Conservation (phyloP, 2,797 vertebrate genomes). For the Chanos chanos region DNA sequence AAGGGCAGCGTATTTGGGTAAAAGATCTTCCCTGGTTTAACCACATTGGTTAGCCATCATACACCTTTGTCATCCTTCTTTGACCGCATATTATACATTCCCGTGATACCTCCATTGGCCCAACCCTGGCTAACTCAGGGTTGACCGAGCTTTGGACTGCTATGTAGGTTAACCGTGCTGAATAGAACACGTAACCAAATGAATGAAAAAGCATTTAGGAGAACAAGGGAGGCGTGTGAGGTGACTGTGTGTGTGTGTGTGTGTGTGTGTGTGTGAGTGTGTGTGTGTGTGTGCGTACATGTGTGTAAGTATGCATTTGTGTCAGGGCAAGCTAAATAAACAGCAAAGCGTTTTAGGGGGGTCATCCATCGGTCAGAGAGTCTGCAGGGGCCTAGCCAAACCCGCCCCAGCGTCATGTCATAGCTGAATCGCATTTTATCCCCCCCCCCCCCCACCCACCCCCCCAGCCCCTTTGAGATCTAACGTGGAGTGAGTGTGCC, state of each 20-base stretch:
- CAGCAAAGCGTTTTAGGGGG: slow-evolving; percentile 55
- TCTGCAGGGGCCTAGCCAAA: too few species aligned
- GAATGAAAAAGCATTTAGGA: slow-evolving; percentile 56
- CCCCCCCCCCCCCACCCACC: too few species aligned
- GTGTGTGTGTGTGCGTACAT: not conserved
- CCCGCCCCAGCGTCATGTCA: slow-evolving; percentile 39
- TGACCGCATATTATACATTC: slow-evolving; percentile 45
- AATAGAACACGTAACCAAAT: slow-evolving; percentile 11
- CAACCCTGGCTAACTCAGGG: not conserved
- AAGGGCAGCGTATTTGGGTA: too few species aligned
- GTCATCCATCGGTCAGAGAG: slow-evolving; percentile 74
- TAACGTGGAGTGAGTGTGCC: slow-evolving; percentile 68
- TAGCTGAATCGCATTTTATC: slow-evolving; percentile 52
- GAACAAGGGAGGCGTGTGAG: too few species aligned
- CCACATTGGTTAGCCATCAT: too few species aligned
- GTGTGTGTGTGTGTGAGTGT: not conserved
- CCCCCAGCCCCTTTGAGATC: slow-evolving; percentile 46
- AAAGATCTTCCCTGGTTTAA: too few species aligned
- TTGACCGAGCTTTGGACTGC: slow-evolving; percentile 44
- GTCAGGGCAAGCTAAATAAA: slow-evolving; percentile 61
- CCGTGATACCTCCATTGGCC: slow-evolving; percentile 58
- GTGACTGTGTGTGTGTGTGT: not conserved
- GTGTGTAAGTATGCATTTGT: not conserved
- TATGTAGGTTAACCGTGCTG: slow-evolving; percentile 64
- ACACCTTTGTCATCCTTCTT: slow-evolving; percentile 48